Evolutionary conservation across 2,113 vertebrate genomes (phyloP).

Genomic region (Malurus cyaneus): DNA sequence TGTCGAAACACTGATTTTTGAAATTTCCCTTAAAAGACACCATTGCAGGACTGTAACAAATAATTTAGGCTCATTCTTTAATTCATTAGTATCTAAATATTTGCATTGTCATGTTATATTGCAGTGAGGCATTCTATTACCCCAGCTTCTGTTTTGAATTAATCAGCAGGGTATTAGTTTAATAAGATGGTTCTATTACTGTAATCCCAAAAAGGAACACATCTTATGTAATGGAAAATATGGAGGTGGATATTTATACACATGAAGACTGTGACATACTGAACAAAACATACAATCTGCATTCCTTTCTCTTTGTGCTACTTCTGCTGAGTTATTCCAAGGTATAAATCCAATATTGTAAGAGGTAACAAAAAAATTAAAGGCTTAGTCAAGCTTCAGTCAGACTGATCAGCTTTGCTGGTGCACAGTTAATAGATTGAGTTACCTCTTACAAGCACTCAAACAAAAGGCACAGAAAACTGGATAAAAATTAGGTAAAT

Average conservation of each 20-base stretch:
- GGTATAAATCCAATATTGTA: neutral
- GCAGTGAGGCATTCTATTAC: neutral
- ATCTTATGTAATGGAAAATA: conserved; percentile 49
- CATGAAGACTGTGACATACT: conserved; percentile 5
- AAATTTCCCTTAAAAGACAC: neutral
- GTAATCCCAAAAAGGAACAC: conserved; percentile 20
- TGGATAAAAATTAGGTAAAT: neutral
- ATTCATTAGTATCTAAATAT: neutral
- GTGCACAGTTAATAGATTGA: neutral
- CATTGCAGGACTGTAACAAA: neutral
- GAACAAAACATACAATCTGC: conserved; percentile 29
- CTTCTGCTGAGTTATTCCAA: conserved; percentile 31
- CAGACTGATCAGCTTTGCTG: neutral
- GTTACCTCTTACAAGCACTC: neutral
- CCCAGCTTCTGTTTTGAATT: conserved; percentile 33
- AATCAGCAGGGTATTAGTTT: conserved; percentile 20
- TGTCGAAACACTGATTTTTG: neutral
- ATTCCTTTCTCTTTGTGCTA: conserved; percentile 17
- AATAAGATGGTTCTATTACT: conserved; percentile 2
- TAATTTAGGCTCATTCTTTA: neutral
- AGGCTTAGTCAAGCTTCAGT: neutral
- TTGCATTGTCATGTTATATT: neutral
- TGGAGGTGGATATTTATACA: conserved; percentile 54
- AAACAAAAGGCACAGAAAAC: neutral
- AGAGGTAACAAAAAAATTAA: neutral